Percentiles rank a stretch among this genome's conserved stretches.
phyloP scores from a whole-genome alignment of 2,113 vertebrate species.

The Callorhinus ursinus region DNA sequence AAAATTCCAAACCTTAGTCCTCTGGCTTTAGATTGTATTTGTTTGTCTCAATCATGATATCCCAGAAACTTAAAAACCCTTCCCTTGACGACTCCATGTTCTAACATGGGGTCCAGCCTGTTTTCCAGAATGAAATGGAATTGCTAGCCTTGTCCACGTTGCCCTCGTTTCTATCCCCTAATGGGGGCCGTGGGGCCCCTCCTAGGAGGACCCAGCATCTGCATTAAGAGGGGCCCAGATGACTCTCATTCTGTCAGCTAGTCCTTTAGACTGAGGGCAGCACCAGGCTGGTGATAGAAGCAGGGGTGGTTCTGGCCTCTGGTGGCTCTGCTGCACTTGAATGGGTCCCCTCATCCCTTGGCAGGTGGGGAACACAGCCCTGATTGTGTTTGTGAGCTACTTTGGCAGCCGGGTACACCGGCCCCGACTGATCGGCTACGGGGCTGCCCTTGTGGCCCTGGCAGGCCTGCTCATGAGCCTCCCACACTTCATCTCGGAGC shows the following conservation, averaged over 20 bases:
- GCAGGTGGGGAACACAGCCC: constrained; percentile 94
- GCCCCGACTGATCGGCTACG: constrained; percentile 92
- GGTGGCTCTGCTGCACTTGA: not conserved
- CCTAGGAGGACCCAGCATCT: not conserved
- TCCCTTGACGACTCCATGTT: not conserved
- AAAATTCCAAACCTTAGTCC: not conserved
- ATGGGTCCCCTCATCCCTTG: not conserved
- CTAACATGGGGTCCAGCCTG: not conserved
- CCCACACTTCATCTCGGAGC: constrained; percentile 92
- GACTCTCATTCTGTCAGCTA: not conserved
- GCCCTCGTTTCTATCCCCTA: not conserved
- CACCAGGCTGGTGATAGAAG: not conserved
- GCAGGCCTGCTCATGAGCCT: constrained; percentile 91
- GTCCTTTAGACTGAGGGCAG: not conserved
- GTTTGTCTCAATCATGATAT: not conserved
- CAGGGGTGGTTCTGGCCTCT: not conserved
- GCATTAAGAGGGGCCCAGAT: not conserved
- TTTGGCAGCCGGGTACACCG: constrained; percentile 94
- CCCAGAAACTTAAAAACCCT: not conserved
- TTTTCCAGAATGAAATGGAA: not conserved
- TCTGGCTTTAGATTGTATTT: not conserved
- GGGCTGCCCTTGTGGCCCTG: constrained; percentile 91
- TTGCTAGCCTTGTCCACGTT: not conserved
- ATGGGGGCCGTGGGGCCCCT: not conserved
- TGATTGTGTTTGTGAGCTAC: constrained; percentile 96